phyloP scores from a whole-genome alignment of 92 coral and sea anemone species.

The Micromussa lordhowensis region DNA sequence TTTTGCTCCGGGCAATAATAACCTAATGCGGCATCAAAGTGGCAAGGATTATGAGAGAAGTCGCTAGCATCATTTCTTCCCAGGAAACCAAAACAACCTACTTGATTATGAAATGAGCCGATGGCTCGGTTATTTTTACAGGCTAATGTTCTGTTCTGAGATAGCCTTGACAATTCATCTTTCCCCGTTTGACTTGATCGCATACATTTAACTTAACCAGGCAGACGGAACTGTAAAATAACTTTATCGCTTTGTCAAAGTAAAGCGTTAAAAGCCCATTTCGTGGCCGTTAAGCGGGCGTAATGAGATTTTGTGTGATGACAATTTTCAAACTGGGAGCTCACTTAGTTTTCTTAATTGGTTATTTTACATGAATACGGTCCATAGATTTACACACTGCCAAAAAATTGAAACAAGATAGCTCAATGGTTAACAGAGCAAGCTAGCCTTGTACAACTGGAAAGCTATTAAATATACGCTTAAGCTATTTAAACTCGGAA shows the following conservation, averaged over 20 bases:
- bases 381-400: neutral
- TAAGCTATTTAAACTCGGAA: neutral
- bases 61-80: conserved; percentile 20
- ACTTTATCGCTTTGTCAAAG: conserved; percentile 17
- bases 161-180: neutral
- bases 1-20: conserved; percentile 33
- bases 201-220: conserved; percentile 18
- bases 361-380: neutral
- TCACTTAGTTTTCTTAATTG: conserved; percentile 19
- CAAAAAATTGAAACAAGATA: neutral
- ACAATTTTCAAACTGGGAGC: conserved; percentile 22
- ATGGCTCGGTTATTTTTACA: conserved; percentile 23
- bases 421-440: neutral
- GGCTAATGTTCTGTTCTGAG: conserved; percentile 9
- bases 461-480: neutral
- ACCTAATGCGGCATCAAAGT: conserved; percentile 12
- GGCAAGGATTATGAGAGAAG: conserved; percentile 26
- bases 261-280: conserved; percentile 39
- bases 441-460: neutral
- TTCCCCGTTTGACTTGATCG: neutral
- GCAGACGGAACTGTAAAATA: conserved; percentile 13
- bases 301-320: conserved; percentile 21
- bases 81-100: conserved; percentile 30
- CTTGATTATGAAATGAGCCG: conserved; percentile 31
- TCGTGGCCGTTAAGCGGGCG: conserved; percentile 13